These are phyloP conservation scores for Catostomus latipinnis DNA, from an alignment of 2,797 vertebrate genomes.

Conservation along the genomic window DNA sequence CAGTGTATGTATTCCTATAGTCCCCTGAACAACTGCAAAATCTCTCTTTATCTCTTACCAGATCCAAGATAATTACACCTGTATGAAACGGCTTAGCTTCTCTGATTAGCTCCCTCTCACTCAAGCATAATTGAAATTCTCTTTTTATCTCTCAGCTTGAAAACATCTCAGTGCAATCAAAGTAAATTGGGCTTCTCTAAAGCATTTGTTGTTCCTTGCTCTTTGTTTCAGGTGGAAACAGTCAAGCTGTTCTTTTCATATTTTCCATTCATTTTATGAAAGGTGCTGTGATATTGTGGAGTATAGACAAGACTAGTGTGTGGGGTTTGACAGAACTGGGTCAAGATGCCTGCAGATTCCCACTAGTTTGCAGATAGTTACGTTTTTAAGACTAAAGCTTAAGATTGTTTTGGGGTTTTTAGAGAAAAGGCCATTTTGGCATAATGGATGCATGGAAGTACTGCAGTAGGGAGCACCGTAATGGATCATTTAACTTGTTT, in stretches of 20 bases:
- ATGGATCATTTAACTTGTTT: constrained; percentile 24
- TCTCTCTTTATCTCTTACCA: neutral
- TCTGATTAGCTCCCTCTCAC: constrained; percentile 5
- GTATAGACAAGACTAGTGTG: constrained; percentile 19
- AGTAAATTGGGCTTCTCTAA: neutral
- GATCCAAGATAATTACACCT: constrained; percentile 44
- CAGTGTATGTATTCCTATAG: neutral
- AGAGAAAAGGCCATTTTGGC: neutral
- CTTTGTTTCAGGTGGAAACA: constrained; percentile 24
- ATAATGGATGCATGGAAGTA: neutral
- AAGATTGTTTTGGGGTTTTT: neutral
- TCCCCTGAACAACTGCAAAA: neutral
- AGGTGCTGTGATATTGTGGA: constrained; percentile 18
- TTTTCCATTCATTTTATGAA: constrained; percentile 10
- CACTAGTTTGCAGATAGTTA: constrained; percentile 5
- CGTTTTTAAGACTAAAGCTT: constrained; percentile 16
- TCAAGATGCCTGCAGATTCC: constrained; percentile 32
- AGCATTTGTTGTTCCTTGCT: neutral
- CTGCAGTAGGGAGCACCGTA: neutral
- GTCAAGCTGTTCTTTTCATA: constrained; percentile 9
- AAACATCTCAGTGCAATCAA: constrained; percentile 29
- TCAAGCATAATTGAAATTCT: constrained; percentile 1
- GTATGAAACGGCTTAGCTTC: constrained; percentile 21
- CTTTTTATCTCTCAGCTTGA: constrained; percentile 19
- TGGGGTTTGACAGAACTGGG: constrained; percentile 52